A percentile compares a stretch with the other conserved stretches of the same genome.
phyloP scores from a whole-genome alignment of 2,888 invertebrate genomes.

The Sthenelais limicola region DNA sequence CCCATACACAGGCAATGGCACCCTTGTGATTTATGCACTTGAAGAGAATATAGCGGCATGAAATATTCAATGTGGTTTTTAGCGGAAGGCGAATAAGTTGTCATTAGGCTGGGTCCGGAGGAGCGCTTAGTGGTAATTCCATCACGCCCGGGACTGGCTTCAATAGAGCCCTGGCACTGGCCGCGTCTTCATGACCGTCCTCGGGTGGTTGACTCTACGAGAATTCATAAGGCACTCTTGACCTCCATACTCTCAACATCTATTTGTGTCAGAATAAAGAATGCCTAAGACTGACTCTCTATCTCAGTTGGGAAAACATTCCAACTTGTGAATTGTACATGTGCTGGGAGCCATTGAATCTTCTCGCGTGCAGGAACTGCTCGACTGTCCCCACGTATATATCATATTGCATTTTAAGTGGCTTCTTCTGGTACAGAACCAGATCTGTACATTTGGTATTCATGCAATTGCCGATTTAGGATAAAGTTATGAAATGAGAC shows the following conservation, averaged over 20 bases:
- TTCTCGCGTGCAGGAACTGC: no score
- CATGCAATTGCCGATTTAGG: no score
- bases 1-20: neutral
- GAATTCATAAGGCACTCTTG: neutral
- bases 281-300: no score
- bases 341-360: no score
- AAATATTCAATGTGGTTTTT: constrained; percentile 5
- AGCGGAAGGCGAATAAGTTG: neutral
- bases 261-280: neutral
- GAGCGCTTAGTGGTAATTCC: neutral
- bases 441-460: no score
- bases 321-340: no score
- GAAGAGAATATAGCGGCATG: constrained; percentile 1
- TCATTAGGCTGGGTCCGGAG: neutral
- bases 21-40: neutral
- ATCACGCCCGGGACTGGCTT: neutral
- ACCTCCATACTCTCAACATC: neutral
- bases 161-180: neutral
- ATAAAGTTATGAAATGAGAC: no score
- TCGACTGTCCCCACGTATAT: no score
- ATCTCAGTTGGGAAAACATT: no score
- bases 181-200: neutral
- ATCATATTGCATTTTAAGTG: no score
- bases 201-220: neutral
- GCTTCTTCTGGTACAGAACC: no score